Evolutionary conservation across 2,888 invertebrate species (phyloP), one percentile per base, ranked within the genome.

Genomic region (Lithophane ornitopus): DNA sequence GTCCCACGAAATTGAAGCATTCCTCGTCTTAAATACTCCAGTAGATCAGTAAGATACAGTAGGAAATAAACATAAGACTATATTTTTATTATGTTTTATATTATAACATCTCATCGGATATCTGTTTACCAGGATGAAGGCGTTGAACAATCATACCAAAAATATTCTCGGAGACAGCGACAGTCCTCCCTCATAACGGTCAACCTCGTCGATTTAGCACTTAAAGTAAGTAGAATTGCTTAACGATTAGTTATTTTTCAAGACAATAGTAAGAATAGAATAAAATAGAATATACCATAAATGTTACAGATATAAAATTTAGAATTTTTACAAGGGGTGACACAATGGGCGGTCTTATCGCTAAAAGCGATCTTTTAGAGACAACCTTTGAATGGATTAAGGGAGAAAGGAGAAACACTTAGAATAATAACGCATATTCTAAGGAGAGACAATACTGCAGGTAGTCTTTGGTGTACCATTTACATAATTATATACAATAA

Each of bases 101-200:
- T 34, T 28, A 28, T 22, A 22, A 49, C 2, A 34, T 44, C 16
- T 14, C 19, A n/a, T 46, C 1, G 44, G 44, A 1, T 44, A 65
- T 34, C 26, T 67, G 6, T 19, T 69, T 22, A 34, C 49, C 95
- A 97, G 94, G 97, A 97, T 87, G 97, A 97, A 87, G 97, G 97
- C 85, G 95, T 99, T 89, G 99, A 99, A 94, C 95, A n/a, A 14
- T 26, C 12, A 54, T n/a, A n/a, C n/a, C 54, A 54, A 14, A 54
- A 14, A 54, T 54, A 54, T 54, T 54, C 99, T 7, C 98, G 98
- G 93, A 97, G 99, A 69, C 99, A 99, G 94, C 97, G 99, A 52
- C 98, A 99, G 94, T 98, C 98, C 91, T 98, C 99, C 0, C 97
- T 99, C 71, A 98, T 99, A 83, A 19, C 16, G 94, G 98, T 99